Percentiles rank a stretch among this genome's conserved stretches.
Conservation (phyloP, 2,113 vertebrate species). For the Pangasianodon gigas region DNA sequence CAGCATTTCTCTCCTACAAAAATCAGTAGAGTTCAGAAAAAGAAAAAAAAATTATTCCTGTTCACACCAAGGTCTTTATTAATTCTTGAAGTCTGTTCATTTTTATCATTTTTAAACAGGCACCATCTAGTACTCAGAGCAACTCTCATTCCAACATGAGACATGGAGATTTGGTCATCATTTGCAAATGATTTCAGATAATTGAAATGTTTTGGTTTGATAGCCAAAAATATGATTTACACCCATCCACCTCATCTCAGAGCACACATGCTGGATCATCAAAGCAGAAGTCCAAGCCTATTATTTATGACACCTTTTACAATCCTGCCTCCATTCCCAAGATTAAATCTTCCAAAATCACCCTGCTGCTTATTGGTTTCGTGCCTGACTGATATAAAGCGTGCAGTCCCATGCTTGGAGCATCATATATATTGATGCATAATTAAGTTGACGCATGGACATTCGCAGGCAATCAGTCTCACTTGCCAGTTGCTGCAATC, state of each 20-base stretch:
- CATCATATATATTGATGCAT: slow-evolving; percentile 2
- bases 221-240: slow-evolving; percentile 13
- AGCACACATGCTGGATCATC: slow-evolving; percentile 19
- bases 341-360: slow-evolving; percentile 12
- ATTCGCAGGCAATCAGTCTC: background rate
- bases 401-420: background rate
- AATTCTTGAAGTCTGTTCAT: slow-evolving; percentile 8
- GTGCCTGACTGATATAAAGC: slow-evolving; percentile 2
- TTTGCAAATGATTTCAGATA: slow-evolving; percentile 4
- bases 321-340: background rate
- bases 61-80: background rate
- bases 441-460: background rate
- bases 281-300: background rate
- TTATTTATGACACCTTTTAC: slow-evolving; percentile 29
- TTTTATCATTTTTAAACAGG: slow-evolving; percentile 18
- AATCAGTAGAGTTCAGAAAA: background rate
- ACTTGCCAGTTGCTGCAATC: background rate
- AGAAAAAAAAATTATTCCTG: background rate
- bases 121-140: background rate
- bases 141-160: background rate
- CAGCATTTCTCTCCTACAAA: slow-evolving; percentile 21
- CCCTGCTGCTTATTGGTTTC: background rate
- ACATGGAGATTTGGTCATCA: background rate
- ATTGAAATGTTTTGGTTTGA: background rate
- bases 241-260: slow-evolving; percentile 5